A percentile compares a stretch with the other conserved stretches of the same genome.
Evolutionary conservation across 2,113 vertebrate species (phyloP).

Genomic region (Eudyptes chrysolophus): DNA sequence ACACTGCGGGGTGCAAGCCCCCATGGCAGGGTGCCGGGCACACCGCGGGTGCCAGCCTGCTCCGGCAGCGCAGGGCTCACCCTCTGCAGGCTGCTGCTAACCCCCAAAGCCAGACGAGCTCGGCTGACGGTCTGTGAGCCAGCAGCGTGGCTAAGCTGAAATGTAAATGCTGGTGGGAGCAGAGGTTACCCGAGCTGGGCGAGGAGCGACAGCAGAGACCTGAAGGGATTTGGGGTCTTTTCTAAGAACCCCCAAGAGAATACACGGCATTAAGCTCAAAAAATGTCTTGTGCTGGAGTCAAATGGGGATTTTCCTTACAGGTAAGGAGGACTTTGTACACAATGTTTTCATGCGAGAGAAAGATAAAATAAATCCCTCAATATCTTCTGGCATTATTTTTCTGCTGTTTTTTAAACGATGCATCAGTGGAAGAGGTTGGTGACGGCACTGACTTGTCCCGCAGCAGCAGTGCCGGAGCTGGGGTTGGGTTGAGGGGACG

Average conservation of each 20-base stretch:
- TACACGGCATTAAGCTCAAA: fast-evolving
- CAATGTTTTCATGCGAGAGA: neutral
- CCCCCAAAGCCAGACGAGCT: neutral
- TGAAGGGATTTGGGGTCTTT: neutral
- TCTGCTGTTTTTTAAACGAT: fast-evolving
- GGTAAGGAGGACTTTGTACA: neutral
- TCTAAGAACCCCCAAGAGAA: fast-evolving
- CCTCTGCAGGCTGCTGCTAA: neutral
- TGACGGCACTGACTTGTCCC: neutral
- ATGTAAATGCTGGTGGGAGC: neutral
- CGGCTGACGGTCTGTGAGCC: neutral
- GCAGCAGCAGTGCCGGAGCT: neutral
- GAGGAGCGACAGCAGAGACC: fast-evolving
- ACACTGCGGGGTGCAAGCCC: neutral
- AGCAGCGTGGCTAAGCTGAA: neutral
- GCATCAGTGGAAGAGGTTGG: neutral
- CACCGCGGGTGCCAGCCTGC: neutral
- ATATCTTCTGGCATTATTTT: neutral
- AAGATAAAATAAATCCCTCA: neutral
- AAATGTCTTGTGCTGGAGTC: neutral
- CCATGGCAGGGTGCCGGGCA: neutral
- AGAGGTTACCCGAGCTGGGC: neutral
- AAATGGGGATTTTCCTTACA: neutral
- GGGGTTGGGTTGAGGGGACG: neutral
- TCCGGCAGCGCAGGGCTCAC: fast-evolving